Evolutionary conservation across 2,113 vertebrate species (phyloP).

Genomic region (Lontra canadensis): DNA sequence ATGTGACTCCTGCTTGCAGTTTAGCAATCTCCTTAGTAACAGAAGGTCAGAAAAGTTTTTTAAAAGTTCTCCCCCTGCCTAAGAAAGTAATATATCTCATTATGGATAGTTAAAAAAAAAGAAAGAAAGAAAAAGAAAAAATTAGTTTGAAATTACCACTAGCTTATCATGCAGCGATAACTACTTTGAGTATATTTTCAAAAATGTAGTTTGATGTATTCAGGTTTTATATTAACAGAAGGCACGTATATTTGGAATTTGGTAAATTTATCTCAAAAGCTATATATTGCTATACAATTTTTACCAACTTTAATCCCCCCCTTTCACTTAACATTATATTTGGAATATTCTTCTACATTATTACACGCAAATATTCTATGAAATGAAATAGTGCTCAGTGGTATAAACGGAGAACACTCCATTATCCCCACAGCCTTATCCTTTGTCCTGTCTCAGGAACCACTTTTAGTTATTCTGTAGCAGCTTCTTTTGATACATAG

Average conservation of each 20-base stretch:
- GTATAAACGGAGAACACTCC: background rate
- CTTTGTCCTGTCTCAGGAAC: background rate
- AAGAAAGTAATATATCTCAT: background rate
- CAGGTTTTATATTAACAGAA: constrained; percentile 15
- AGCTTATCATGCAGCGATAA: background rate
- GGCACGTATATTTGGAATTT: background rate
- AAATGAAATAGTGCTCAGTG: background rate
- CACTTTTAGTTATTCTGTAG: background rate
- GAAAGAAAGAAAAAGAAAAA: background rate
- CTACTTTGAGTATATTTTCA: background rate
- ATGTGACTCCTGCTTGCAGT: background rate
- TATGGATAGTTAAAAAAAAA: background rate
- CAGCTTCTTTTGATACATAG: background rate
- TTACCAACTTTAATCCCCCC: background rate
- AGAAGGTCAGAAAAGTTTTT: constrained; percentile 20
- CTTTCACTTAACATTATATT: background rate
- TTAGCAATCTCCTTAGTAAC: background rate
- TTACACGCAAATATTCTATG: background rate
- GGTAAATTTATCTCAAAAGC: background rate
- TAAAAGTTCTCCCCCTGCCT: background rate
- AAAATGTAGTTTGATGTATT: constrained; percentile 19
- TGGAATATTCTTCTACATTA: background rate
- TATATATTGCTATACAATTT: background rate
- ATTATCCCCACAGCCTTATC: background rate
- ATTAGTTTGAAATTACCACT: constrained; percentile 13